Evolutionary conservation across 1,140 invertebrate species (phyloP).

Genomic region (Drosophila seguyi): DNA sequence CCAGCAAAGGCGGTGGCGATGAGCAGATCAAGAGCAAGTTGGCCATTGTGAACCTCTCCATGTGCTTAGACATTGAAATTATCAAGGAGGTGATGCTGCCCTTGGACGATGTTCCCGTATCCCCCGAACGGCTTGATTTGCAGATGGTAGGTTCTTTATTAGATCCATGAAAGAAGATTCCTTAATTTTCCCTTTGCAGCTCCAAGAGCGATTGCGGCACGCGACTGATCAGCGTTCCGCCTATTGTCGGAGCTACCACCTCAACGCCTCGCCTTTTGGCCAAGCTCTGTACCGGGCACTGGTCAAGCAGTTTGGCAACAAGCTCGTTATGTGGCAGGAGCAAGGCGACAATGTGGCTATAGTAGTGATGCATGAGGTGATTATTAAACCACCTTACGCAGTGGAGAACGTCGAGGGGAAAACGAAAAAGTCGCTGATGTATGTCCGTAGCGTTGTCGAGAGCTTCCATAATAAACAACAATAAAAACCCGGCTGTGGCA

Average conservation of each 20-base stretch:
- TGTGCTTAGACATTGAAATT: conserved; percentile 54
- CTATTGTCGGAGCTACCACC: conserved; percentile 5
- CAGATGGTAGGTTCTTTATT: conserved; percentile 2
- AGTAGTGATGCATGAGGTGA: conserved; percentile 40
- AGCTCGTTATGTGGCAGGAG: conserved; percentile 23
- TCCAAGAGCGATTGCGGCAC: conserved; percentile 40
- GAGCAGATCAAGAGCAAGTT: conserved; percentile 3
- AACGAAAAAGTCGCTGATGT: conserved; percentile 23
- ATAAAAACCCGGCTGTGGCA: conserved; percentile 9
- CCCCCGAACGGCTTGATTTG: conserved; percentile 25
- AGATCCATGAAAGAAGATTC: no score
- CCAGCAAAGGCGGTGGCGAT: conserved; percentile 18
- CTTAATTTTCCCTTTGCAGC: conserved; percentile 4
- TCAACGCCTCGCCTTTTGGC: conserved; percentile 27
- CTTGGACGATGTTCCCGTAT: background rate
- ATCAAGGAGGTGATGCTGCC: conserved; percentile 27
- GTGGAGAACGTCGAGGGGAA: conserved; percentile 25
- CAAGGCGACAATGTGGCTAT: conserved; percentile 13
- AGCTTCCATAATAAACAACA: conserved; percentile 34
- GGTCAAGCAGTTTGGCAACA: conserved; percentile 31
- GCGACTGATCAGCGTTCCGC: conserved; percentile 15
- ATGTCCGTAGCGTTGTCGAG: conserved; percentile 32
- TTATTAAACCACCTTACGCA: conserved; percentile 42
- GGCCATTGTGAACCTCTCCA: conserved; percentile 30
- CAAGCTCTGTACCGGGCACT: conserved; percentile 27